A percentile compares a stretch with the other conserved stretches of the same genome.
Evolutionary conservation across 2,888 invertebrate genomes (phyloP).

Genomic region (Chloroclysta siterata): DNA sequence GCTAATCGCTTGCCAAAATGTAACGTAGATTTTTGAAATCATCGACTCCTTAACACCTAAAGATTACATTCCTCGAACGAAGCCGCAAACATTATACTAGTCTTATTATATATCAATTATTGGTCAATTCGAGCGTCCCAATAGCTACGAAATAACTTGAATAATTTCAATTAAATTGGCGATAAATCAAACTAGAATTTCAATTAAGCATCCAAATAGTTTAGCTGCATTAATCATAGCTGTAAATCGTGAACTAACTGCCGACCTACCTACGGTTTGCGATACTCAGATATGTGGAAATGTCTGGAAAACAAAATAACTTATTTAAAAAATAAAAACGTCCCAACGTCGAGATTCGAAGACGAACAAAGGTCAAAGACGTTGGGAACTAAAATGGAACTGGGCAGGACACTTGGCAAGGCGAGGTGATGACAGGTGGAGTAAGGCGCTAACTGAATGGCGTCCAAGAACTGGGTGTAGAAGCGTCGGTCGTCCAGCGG

Average conservation of each 20-base stretch:
- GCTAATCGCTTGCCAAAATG: too few relatives aligned
- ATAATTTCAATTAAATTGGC: conserved; percentile 60
- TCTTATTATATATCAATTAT: conserved; percentile 41
- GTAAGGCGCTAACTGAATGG: too few relatives aligned
- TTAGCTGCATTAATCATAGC: conserved; percentile 62
- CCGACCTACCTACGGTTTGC: conserved; percentile 23
- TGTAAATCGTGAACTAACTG: conserved; percentile 51
- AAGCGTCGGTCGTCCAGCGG: too few relatives aligned
- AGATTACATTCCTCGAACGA: background rate
- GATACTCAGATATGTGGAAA: background rate
- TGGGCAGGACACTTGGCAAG: too few relatives aligned
- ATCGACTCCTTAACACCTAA: too few relatives aligned
- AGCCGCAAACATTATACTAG: background rate
- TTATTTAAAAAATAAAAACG: too few relatives aligned
- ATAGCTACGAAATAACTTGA: conserved; percentile 39
- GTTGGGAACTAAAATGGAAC: too few relatives aligned
- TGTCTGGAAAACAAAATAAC: background rate
- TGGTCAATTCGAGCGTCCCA: conserved; percentile 37
- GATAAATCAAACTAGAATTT: conserved; percentile 63
- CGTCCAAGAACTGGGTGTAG: too few relatives aligned
- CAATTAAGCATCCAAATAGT: conserved; percentile 69
- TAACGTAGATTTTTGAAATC: too few relatives aligned
- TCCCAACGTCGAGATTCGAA: too few relatives aligned
- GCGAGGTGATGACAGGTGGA: too few relatives aligned
- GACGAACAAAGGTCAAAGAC: too few relatives aligned